Evolutionary conservation across 2,113 vertebrate species (phyloP).

Genomic region (Python bivittatus): DNA sequence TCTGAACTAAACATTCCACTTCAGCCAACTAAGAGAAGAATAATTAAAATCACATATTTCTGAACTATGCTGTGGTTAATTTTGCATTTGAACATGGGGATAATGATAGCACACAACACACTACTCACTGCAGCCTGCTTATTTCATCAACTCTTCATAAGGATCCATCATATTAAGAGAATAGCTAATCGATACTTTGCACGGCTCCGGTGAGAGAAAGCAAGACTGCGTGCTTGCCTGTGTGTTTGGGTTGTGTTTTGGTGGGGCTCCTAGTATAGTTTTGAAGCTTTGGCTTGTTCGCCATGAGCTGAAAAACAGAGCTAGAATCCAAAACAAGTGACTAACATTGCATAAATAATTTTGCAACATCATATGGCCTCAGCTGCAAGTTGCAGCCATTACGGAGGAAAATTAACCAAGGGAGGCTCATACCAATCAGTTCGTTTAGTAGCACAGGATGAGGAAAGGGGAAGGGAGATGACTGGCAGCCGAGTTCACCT

Average conservation of each 20-base stretch:
- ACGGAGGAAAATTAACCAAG: constrained; percentile 82
- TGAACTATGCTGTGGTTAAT: constrained; percentile 38
- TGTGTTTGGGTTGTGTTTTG: neutral
- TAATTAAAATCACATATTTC: constrained; percentile 39
- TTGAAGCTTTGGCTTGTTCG: constrained; percentile 60
- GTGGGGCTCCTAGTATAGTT: constrained; percentile 55
- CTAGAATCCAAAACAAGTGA: constrained; percentile 70
- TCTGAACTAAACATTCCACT: constrained; percentile 30
- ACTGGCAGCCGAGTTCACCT: constrained; percentile 74
- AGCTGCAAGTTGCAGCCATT: constrained; percentile 84
- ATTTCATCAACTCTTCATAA: constrained; percentile 68
- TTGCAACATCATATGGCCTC: constrained; percentile 82
- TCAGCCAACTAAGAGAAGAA: constrained; percentile 51
- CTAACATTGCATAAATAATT: constrained; percentile 83
- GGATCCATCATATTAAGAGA: constrained; percentile 52
- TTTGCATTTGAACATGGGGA: constrained; percentile 42
- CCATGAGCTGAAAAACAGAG: constrained; percentile 71
- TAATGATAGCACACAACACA: constrained; percentile 39
- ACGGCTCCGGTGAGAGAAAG: constrained; percentile 53
- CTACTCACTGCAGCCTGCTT: constrained; percentile 48
- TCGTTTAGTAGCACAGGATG: constrained; percentile 78
- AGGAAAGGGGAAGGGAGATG: constrained; percentile 72
- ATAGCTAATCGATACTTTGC: constrained; percentile 67
- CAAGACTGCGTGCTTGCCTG: constrained; percentile 63
- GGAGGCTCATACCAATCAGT: constrained; percentile 82